Evolutionary conservation across 2,888 invertebrate species (phyloP).

Genomic region (Chorisops tibialis): DNA sequence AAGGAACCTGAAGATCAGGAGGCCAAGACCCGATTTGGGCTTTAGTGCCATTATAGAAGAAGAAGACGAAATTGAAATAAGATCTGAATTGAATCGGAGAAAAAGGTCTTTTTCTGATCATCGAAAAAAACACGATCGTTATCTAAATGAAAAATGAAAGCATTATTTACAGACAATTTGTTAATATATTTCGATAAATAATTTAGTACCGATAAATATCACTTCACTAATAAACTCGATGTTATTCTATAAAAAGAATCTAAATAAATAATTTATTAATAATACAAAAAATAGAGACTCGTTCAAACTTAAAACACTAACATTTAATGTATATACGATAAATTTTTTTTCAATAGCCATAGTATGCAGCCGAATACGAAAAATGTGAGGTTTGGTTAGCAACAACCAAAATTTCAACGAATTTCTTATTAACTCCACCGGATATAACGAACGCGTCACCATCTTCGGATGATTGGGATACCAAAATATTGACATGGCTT

Average conservation of each 20-base stretch:
- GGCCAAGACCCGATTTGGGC: no score
- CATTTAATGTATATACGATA: no score
- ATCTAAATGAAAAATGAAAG: no score
- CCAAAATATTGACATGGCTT: constrained; percentile 25
- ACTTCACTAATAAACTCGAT: neutral
- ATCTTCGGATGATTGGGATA: constrained; percentile 26
- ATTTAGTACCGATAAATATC: no score
- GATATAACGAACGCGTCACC: constrained; percentile 24
- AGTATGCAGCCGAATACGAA: constrained; percentile 27
- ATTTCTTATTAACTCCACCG: constrained; percentile 28
- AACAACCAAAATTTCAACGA: constrained; percentile 18
- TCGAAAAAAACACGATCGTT: no score
- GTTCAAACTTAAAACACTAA: constrained; percentile 1
- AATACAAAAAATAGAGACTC: constrained; percentile 10
- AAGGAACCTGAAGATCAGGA: no score
- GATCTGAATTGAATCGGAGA: no score
- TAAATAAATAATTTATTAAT: constrained; percentile 14
- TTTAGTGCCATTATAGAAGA: no score
- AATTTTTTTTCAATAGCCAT: constrained; percentile 24
- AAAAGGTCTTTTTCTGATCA: no score
- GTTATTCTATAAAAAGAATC: constrained; percentile 18
- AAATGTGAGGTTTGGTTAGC: constrained; percentile 27
- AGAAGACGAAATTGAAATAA: no score
- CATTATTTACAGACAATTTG: no score
- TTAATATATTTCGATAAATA: no score